phyloP scores from a whole-genome alignment of 2,797 vertebrate genomes.

The Anisognathus igniventris region DNA sequence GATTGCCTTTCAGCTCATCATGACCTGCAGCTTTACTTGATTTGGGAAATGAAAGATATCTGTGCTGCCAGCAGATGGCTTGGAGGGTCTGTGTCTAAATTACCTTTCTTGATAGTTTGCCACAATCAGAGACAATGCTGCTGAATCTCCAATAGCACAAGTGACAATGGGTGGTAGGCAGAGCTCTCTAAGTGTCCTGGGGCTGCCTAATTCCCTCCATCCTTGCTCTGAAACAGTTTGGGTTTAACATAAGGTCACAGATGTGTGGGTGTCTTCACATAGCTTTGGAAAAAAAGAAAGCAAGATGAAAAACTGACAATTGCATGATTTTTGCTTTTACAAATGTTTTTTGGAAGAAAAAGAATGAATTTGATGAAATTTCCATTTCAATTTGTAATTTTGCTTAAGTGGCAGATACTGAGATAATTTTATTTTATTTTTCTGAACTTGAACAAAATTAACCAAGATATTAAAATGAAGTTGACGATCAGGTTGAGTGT shows the following conservation, averaged over 20 bases:
- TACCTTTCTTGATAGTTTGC: not conserved
- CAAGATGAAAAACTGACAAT: not conserved
- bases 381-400: not conserved
- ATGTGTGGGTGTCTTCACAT: accelerated
- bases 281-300: not conserved
- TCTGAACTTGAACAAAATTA: not conserved
- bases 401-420: not conserved
- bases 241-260: not conserved
- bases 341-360: not conserved
- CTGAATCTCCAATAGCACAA: not conserved
- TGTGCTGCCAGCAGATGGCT: not conserved
- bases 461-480: not conserved
- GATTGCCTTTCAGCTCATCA: not conserved
- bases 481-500: not conserved
- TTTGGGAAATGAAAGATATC: not conserved
- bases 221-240: not conserved
- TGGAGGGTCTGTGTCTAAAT: not conserved
- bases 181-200: accelerated
- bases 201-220: not conserved
- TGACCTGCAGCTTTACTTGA: not conserved
- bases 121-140: not conserved
- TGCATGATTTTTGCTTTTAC: not conserved
- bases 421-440: not conserved
- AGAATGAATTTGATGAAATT: not conserved
- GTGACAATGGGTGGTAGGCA: not conserved